Percentiles rank a stretch among this genome's conserved stretches.
Evolutionary conservation across 2,888 invertebrate species (phyloP).

Genomic region (Acronicta psi): DNA sequence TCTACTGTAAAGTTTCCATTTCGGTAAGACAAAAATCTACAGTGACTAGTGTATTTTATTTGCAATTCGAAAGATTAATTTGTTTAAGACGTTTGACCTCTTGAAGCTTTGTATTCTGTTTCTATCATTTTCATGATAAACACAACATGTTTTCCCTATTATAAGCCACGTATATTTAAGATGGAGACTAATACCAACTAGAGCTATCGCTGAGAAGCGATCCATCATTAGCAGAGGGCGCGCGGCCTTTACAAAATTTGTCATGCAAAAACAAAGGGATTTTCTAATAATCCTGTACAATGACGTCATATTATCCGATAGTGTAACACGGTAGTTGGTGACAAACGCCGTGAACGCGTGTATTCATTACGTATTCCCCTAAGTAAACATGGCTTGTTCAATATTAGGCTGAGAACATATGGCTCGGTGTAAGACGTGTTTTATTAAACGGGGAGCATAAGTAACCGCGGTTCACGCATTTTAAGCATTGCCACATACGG

Average conservation of each 20-base stretch:
- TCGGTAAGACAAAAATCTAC: too few species aligned
- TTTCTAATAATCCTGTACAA: constrained; percentile 15
- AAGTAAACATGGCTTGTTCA: constrained; percentile 70
- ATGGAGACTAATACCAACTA: constrained; percentile 20
- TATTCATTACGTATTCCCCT: constrained; percentile 73
- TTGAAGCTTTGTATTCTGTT: not conserved
- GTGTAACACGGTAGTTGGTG: constrained; percentile 42
- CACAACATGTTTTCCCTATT: constrained; percentile 2
- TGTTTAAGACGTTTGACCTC: too few species aligned
- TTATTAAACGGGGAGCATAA: constrained; percentile 68
- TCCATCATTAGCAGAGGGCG: constrained; percentile 20
- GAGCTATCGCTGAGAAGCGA: constrained; percentile 14
- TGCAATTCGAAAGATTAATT: too few species aligned
- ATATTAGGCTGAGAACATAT: constrained; percentile 72
- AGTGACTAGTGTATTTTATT: too few species aligned
- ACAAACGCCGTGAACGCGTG: constrained; percentile 54
- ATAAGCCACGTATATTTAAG: constrained; percentile 14
- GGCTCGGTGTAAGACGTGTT: constrained; percentile 69
- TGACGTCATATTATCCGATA: constrained; percentile 28
- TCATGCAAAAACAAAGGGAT: constrained; percentile 14
- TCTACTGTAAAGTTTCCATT: too few species aligned
- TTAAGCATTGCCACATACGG: constrained; percentile 51
- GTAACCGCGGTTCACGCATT: constrained; percentile 60
- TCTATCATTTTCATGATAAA: not conserved
- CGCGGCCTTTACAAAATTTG: constrained; percentile 7